These are phyloP conservation scores for Drosophila insularis DNA, from an alignment of 1,140 invertebrate genomes.

Conservation along the genomic window DNA sequence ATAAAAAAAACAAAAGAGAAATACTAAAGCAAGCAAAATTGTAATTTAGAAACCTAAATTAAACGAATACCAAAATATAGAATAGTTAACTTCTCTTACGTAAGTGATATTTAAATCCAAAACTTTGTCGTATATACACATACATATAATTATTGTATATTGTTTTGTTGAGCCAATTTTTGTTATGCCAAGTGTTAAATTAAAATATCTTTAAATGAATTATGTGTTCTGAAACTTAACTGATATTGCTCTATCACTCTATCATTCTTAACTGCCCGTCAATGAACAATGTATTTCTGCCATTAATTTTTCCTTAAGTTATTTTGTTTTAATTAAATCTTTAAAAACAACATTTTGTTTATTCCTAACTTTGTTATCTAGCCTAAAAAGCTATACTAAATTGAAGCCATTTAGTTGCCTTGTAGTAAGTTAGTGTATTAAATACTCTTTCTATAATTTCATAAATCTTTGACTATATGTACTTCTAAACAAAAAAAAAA, in stretches of 20 bases:
- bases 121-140: not conserved
- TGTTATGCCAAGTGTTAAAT: slow-evolving; percentile 50
- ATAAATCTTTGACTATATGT: slow-evolving; percentile 34
- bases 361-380: slow-evolving; percentile 41
- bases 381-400: slow-evolving; percentile 49
- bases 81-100: slow-evolving; percentile 64
- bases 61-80: slow-evolving; percentile 53
- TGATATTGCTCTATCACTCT: slow-evolving; percentile 15
- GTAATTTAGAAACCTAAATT: slow-evolving; percentile 67
- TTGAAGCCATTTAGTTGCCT: slow-evolving; percentile 82
- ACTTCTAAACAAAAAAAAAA: slow-evolving; percentile 33
- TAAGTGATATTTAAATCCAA: slow-evolving; percentile 72
- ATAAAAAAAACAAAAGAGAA: slow-evolving; percentile 43
- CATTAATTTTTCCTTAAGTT: slow-evolving; percentile 47
- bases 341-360: slow-evolving; percentile 19
- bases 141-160: slow-evolving; percentile 45
- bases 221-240: slow-evolving; percentile 39
- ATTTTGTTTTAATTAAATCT: slow-evolving; percentile 42
- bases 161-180: slow-evolving; percentile 56
- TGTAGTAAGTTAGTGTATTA: slow-evolving; percentile 77
- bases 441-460: slow-evolving; percentile 60
- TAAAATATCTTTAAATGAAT: slow-evolving; percentile 17
- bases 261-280: slow-evolving; percentile 48
- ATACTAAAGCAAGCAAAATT: slow-evolving; percentile 57
- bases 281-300: slow-evolving; percentile 56